Evolutionary conservation across 2,888 invertebrate species (phyloP).

Genomic region (Nemoura dubitans): DNA sequence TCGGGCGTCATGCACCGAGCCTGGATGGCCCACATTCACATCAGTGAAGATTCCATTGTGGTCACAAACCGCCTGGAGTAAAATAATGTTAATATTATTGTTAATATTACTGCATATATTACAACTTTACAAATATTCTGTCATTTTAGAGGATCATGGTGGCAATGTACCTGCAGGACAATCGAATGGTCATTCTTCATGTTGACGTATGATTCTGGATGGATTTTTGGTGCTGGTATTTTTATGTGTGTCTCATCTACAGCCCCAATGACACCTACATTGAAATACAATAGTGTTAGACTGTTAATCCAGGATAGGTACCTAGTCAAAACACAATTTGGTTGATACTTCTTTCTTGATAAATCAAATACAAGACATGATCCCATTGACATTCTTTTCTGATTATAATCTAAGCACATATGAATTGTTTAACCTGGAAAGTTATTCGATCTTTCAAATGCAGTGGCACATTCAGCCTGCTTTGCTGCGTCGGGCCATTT

Average conservation of each 20-base stretch:
- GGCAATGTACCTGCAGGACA: slow-evolving; percentile 18
- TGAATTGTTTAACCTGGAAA: slow-evolving; percentile 47
- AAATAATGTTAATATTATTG: not conserved
- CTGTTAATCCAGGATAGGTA: too few species aligned
- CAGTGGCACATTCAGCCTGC: slow-evolving; percentile 38
- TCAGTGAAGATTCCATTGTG: not conserved
- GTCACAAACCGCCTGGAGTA: slow-evolving; percentile 29
- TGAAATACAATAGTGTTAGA: not conserved
- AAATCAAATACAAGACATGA: not conserved
- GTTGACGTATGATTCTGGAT: slow-evolving; percentile 51
- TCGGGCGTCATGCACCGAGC: slow-evolving; percentile 37
- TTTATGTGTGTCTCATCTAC: slow-evolving; percentile 52
- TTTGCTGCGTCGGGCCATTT: slow-evolving; percentile 49
- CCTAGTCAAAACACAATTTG: too few species aligned
- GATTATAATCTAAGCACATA: too few species aligned
- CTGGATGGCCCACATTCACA: slow-evolving; percentile 7
- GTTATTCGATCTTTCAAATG: slow-evolving; percentile 46
- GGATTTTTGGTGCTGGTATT: slow-evolving; percentile 48
- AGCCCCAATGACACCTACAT: slow-evolving; percentile 48
- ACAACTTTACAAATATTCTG: not conserved
- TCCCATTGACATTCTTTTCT: too few species aligned
- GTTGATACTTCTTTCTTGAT: too few species aligned
- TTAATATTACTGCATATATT: not conserved
- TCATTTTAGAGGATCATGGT: too few species aligned
- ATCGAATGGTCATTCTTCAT: slow-evolving; percentile 51